Base-by-base conservation (phyloP, 2,888 invertebrate species). In the Cheiracanthium punctorium region DNA sequence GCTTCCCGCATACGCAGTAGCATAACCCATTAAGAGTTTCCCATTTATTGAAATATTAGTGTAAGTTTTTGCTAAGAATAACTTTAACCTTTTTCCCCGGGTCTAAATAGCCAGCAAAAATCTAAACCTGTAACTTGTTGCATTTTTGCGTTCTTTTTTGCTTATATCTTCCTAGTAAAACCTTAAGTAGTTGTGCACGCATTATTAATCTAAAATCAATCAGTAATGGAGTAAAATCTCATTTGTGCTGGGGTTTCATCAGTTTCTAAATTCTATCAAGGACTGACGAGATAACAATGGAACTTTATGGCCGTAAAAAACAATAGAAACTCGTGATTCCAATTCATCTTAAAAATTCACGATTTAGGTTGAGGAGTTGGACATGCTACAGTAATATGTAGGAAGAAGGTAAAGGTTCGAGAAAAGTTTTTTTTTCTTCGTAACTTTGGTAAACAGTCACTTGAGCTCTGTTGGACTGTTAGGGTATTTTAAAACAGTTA, bases 161-260 rank as follows among this genome's bases (percentile, higher is more conserved):
- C 17, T 28, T 10, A 17, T 17, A 32, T 41, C 37, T 20, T 10
- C 20, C 20, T 14, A 70, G 69, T n/a, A 41, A 41, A n/a, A 17
- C 29, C 20, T 29, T 32, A 69, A 69, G 69, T 69, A 33, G 30
- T 33, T 32, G 28, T 71, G 37, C 71, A 72, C 48, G 48, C 48
- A 72, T 29, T 48, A 72, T 48, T 72, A 72, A 72, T 72, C 28
- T 72, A 72, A 72, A 72, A 52, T 43, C 72, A 48, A 72, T 72
- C 72, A 72, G 52, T 48, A 72, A 72, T 43, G 52, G 29, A 29
- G 30, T 24, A 70, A 72, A 72, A 72, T 48, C 48, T 72, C 72
- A 72, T 72, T 72, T 72, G n/a, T 30, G 37, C 1, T 30, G 24
- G 8, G 17, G 64, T 41, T 70, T 70, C 70, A 70, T 37, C 70